Evolutionary conservation across 2,888 invertebrate species (phyloP), one percentile per base, ranked within the genome.

Genomic region (Ametastegia equiseti): DNA sequence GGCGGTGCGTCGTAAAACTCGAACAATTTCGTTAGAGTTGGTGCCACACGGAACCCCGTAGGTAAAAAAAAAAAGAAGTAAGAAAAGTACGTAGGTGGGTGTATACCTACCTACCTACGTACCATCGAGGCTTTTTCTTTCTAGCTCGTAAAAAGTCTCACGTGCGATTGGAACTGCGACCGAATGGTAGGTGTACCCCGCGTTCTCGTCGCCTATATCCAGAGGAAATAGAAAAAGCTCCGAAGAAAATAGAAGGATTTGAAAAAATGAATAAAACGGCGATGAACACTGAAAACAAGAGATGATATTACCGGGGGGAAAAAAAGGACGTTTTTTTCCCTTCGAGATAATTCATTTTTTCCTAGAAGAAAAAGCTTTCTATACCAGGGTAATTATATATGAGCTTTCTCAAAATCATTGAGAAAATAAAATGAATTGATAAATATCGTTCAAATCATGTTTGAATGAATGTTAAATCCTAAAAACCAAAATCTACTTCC

Each of bases 1-100:
- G 13, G 47, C 71, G 47, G 71, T 71, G 71, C 47, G 71, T 71
- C 71, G 71, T 71, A 71, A 71, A 71, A 71, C 45, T 47, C 30
- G 47, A 71, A 71, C 71, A 71, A 71, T 71, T 71, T 71, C 71
- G 47, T 47, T 71, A 71, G 50, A 45, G 50, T 19, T 36, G 50
- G 75, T 54, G 54, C 75, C 15, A 54, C 54, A 50, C 75, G 30
- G 50, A 54, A 54, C 27, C 47, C 69, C 54, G 23, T 54, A 54
- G 54, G 54, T 54, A 3, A 15, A 50, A 23, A 23, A 23, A 23
- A 54, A 23, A 23, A 23, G 19, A 54, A n/a, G 54, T 54, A 19
- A 9, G 23, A 7, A 9, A 23, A 2, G 54, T 54, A 54, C 9
- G 54, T 54, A 11, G 60, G 60, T 30, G 13, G 27, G 27, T 57